Conservation (phyloP, 2,797 vertebrate species). For the Lepidocolaptes lacrymiger region DNA sequence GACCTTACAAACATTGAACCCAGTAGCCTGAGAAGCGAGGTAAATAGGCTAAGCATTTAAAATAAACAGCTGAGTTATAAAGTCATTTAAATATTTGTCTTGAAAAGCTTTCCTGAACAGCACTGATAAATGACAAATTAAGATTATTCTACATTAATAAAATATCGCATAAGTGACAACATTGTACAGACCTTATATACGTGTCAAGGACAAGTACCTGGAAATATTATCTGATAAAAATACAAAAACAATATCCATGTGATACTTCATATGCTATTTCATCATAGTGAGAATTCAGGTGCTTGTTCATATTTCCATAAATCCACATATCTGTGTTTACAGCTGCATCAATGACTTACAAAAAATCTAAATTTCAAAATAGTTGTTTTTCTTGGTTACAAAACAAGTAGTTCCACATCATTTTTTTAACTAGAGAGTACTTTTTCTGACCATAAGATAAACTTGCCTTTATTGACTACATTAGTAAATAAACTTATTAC, state of each 20-base stretch:
- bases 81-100: neutral
- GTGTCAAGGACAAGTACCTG: neutral
- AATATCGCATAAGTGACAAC: neutral
- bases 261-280: neutral
- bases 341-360: neutral
- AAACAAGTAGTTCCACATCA: too few relatives aligned
- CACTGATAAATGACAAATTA: neutral
- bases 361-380: neutral
- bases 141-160: neutral
- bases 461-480: too few relatives aligned
- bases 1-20: neutral
- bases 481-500: too few relatives aligned
- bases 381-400: too few relatives aligned
- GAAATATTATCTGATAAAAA: neutral
- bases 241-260: neutral
- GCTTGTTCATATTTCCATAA: neutral
- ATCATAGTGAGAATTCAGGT: neutral
- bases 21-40: neutral
- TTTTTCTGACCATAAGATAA: too few relatives aligned
- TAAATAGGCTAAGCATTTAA: neutral
- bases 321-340: neutral
- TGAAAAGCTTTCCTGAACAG: neutral
- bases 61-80: neutral
- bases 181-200: neutral
- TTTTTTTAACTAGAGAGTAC: too few relatives aligned